Percentiles rank a stretch among this genome's conserved stretches.
Evolutionary conservation across 2,888 invertebrate genomes (phyloP).

Genomic region (Himalopsyche kuldschensis): DNA sequence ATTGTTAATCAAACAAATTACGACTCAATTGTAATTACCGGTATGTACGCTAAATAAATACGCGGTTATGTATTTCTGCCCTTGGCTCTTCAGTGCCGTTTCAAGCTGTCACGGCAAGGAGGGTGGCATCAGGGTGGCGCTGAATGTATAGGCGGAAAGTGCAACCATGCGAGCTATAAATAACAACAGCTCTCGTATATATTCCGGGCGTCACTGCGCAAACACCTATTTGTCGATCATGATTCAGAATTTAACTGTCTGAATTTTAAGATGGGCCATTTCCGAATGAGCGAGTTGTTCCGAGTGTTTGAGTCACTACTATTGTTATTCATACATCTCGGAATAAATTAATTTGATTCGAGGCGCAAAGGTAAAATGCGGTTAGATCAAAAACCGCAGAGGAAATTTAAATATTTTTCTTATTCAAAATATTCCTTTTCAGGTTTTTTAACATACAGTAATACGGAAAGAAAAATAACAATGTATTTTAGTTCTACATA

Average conservation of each 20-base stretch:
- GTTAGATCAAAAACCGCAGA: not conserved
- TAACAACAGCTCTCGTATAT: not conserved
- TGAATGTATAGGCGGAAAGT: not conserved
- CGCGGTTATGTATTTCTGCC: not conserved
- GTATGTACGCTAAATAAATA: no score
- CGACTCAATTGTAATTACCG: no score
- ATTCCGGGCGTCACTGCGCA: not conserved
- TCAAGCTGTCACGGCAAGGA: not conserved
- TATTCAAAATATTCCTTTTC: not conserved
- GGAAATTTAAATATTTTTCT: not conserved
- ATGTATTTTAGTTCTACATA: no score
- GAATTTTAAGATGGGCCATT: not conserved
- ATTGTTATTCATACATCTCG: not conserved
- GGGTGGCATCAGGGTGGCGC: not conserved
- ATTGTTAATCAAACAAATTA: no score
- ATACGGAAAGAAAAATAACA: no score
- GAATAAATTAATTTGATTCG: not conserved
- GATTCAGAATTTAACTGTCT: not conserved
- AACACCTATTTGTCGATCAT: not conserved
- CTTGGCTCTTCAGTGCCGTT: not conserved
- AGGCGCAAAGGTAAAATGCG: not conserved
- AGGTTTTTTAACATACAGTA: not conserved
- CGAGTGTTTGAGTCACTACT: not conserved
- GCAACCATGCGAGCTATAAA: not conserved
- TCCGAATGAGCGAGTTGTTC: not conserved